Percentiles rank a stretch among this genome's conserved stretches.
phyloP scores from a whole-genome alignment of 2,113 vertebrate genomes.

The Poeciliopsis prolifica region DNA sequence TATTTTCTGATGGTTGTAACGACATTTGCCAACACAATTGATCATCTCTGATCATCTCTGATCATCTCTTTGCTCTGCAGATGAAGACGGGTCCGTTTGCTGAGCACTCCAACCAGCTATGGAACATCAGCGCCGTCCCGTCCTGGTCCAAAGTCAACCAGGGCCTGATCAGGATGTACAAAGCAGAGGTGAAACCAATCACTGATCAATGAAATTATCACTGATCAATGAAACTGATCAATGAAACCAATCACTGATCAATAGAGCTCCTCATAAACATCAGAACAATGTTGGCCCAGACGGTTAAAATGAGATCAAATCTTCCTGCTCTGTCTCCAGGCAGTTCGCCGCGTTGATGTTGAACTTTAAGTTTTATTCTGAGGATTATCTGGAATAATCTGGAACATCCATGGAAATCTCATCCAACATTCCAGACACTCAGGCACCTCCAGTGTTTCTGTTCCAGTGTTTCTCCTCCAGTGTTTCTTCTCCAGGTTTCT shows the following conservation, averaged over 20 bases:
- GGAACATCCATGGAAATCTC: background rate
- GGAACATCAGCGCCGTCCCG: constrained; percentile 97
- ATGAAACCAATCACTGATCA: constrained; percentile 59
- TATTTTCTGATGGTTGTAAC: background rate
- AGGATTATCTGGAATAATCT: background rate
- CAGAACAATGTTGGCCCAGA: background rate
- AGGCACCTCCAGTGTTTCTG: too few relatives aligned
- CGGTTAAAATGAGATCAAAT: background rate
- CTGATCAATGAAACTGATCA: background rate
- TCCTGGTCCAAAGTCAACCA: constrained; percentile 98
- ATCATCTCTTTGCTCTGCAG: constrained; percentile 66
- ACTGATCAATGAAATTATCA: constrained; percentile 7
- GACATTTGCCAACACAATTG: background rate
- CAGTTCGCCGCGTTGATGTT: background rate
- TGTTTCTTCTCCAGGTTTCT: too few relatives aligned
- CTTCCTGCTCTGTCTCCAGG: too few relatives aligned
- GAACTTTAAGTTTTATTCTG: background rate
- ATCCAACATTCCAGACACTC: background rate
- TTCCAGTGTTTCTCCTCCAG: background rate
- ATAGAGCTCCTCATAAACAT: background rate
- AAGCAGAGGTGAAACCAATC: constrained; percentile 86
- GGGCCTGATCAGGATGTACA: constrained; percentile 97
- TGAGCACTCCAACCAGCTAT: constrained; percentile 98
- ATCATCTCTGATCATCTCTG: background rate
- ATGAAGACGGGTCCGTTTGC: constrained; percentile 98